Conservation (phyloP, 1,140 invertebrate species). For the Solenopsis invicta region DNA sequence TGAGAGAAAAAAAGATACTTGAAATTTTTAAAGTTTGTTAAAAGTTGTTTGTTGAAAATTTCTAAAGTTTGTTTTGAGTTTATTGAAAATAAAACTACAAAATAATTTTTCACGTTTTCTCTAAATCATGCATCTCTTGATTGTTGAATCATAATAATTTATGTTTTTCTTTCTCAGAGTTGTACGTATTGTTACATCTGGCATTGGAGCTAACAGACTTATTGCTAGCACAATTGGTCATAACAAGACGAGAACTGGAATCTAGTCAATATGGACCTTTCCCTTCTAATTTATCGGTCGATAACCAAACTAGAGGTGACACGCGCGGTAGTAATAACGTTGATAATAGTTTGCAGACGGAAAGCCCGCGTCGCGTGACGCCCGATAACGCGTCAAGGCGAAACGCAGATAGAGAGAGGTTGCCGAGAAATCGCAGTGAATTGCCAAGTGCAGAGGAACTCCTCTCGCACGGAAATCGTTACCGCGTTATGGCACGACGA, state of each 20-base stretch:
- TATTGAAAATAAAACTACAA: not conserved
- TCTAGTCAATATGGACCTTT: conserved; percentile 68
- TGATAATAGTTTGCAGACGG: conserved; percentile 65
- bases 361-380: conserved; percentile 26
- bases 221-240: conserved; percentile 81
- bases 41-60: too few species aligned
- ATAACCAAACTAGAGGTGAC: conserved; percentile 22
- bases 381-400: not conserved
- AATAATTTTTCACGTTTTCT: not conserved
- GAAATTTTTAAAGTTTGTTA: not conserved
- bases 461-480: conserved; percentile 48
- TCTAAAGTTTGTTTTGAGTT: not conserved
- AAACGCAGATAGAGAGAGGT: conserved; percentile 14
- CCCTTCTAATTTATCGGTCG: conserved; percentile 45
- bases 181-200: conserved; percentile 82
- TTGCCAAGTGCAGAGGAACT: conserved; percentile 46
- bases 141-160: conserved; percentile 22
- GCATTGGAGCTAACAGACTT: conserved; percentile 84
- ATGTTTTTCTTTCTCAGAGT: conserved; percentile 69
- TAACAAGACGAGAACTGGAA: conserved; percentile 74
- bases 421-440: not conserved
- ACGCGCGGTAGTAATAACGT: conserved; percentile 10
- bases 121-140: not conserved
- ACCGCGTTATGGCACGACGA: conserved; percentile 38
- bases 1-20: not conserved